Evolutionary conservation across 2,113 vertebrate species (phyloP), one percentile per base, ranked within the genome.

Genomic region (Neogale vison): DNA sequence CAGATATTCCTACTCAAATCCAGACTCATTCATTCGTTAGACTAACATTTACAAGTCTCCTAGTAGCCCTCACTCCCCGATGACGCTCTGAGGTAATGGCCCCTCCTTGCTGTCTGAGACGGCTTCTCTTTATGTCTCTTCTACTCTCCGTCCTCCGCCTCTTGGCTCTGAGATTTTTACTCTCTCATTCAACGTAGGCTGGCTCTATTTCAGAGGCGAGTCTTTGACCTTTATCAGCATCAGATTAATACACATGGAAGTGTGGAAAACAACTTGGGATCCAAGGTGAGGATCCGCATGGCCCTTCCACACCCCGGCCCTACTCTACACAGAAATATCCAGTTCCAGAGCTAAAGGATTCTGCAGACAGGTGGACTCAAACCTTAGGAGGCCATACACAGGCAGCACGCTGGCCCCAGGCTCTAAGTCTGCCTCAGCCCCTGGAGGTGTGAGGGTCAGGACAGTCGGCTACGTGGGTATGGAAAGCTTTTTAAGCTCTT

Each of bases 381-480:
- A 47, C 1, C 6, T 10, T 3, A 39, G 10, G 29, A 42, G 42
- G n/a, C 52, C n/a, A 29, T 6, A 42, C 6, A 0, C 26, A 10
- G 11, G 34, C 18, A 59, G 57, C 1, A 1, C 1, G 18, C 11
- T 47, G 63, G 79, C 24, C 45, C 26, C 39, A 34, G 69, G n/a
- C 24, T 24, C 55, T 29, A 7, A 18, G 47, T 88, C 67, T 17
- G 4, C 45, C 59, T 59, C 67, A 88, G 83, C 24, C 26, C 34
- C 8, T 4, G 81, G 39, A 59, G 34, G 29, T 24, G 36, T 23
- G 23, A 36, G 13, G n/a, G 4, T 31, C 34, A 36, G 36, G 67
- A 29, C 1, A 23, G 67, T 11, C 29, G 13, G 47, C 36, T 12
- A 3, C 13, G 2, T 3, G 11, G 1, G 24, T 18, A 7, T 31